These are phyloP conservation scores for Peromyscus aztecus DNA, from an alignment of 2,797 vertebrate species.

Conservation along the genomic window DNA sequence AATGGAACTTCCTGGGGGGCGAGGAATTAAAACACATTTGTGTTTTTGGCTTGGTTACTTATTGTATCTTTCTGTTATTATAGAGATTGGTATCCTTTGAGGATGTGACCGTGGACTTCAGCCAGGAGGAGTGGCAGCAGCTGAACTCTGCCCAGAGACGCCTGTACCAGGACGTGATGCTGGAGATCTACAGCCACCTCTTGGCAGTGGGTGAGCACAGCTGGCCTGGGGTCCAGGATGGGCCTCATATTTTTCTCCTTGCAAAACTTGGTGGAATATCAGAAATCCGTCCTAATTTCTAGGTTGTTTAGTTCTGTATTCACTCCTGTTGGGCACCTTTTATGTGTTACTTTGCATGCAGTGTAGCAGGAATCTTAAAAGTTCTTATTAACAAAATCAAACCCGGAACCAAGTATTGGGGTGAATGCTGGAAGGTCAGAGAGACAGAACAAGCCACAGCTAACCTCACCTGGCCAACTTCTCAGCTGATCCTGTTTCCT, in stretches of 20 bases:
- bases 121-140: slow-evolving; percentile 80
- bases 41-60: too few relatives aligned
- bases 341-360: background rate
- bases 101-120: slow-evolving; percentile 80
- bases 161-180: slow-evolving; percentile 80
- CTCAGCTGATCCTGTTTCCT: too few relatives aligned
- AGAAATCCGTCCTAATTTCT: background rate
- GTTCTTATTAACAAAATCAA: too few relatives aligned
- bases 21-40: background rate
- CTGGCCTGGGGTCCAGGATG: background rate
- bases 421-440: too few relatives aligned
- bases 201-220: slow-evolving; percentile 11
- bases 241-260: background rate
- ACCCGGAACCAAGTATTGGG: too few relatives aligned
- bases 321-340: background rate
- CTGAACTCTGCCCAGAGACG: slow-evolving; percentile 70
- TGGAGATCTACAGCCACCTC: slow-evolving; percentile 76
- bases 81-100: slow-evolving; percentile 72
- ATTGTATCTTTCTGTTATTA: background rate
- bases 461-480: too few relatives aligned
- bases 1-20: background rate
- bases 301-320: background rate
- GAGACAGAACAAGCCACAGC: too few relatives aligned
- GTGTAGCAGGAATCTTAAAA: too few relatives aligned
- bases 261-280: background rate